These are phyloP conservation scores for Gryllus bimaculatus DNA, from an alignment of 1,140 invertebrate species.

Conservation along the genomic window DNA sequence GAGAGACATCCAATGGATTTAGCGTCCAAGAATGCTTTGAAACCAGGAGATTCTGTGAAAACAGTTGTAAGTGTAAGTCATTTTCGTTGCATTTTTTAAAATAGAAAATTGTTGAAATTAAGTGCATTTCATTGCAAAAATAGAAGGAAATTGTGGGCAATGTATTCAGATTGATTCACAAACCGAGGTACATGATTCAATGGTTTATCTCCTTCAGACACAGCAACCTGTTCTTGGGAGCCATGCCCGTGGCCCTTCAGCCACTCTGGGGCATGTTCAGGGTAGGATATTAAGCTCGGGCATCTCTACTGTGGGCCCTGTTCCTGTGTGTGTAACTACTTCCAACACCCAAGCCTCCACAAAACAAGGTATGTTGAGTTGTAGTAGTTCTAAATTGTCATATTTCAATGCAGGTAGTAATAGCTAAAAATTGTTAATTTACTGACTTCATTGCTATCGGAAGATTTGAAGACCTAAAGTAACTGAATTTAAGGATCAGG, in stretches of 20 bases:
- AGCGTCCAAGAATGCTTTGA: conserved; percentile 10
- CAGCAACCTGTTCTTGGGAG: background rate
- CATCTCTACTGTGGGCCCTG: background rate
- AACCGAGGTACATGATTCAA: background rate
- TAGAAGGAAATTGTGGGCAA: background rate
- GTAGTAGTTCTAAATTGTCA: background rate
- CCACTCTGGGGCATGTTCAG: background rate
- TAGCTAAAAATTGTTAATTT: background rate
- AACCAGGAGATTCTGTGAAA: conserved; percentile 8
- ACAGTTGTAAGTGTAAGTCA: background rate
- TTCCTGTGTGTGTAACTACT: background rate
- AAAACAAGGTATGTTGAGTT: background rate
- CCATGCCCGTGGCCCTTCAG: background rate
- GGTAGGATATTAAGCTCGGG: background rate
- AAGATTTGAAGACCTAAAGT: background rate
- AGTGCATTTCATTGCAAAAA: background rate
- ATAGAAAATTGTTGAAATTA: background rate
- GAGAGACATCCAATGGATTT: conserved; percentile 15
- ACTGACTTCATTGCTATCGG: background rate
- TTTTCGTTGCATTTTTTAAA: background rate
- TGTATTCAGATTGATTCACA: background rate
- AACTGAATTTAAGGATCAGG: background rate
- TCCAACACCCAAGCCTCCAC: background rate
- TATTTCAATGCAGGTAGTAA: background rate
- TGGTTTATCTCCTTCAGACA: background rate